Conservation (phyloP, 2,113 vertebrate genomes). For the Eretmochelys imbricata region DNA sequence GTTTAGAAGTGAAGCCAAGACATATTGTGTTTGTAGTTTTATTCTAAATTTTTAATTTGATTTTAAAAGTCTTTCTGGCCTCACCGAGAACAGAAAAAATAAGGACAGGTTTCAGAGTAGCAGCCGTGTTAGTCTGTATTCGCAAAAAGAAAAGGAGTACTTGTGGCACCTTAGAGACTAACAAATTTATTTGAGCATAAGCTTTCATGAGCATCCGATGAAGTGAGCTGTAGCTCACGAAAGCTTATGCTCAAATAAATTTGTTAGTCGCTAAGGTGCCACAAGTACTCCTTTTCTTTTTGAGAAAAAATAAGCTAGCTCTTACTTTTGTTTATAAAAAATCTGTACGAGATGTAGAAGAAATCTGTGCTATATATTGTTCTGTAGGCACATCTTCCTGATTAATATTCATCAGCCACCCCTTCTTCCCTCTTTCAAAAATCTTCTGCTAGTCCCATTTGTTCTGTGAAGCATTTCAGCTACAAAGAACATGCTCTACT, state of each 20-base stretch:
- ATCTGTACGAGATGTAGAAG: background rate
- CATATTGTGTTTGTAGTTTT: background rate
- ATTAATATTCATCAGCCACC: background rate
- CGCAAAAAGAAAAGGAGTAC: no score
- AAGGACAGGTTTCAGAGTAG: background rate
- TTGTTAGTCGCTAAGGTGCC: no score
- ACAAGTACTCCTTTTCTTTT: no score
- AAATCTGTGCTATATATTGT: background rate
- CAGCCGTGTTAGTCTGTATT: no score
- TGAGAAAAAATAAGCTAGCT: background rate
- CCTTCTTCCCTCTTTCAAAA: background rate
- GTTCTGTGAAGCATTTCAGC: background rate
- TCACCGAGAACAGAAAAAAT: background rate
- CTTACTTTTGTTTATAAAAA: background rate
- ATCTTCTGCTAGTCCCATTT: background rate
- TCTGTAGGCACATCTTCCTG: background rate
- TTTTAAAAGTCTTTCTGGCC: background rate
- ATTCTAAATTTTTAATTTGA: background rate
- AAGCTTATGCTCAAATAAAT: no score
- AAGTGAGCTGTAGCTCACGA: no score
- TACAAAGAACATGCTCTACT: background rate
- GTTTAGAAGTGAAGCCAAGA: background rate
- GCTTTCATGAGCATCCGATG: no score
- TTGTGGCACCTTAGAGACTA: no score
- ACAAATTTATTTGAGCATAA: no score